A percentile compares a stretch with the other conserved stretches of the same genome.
Evolutionary conservation across 2,113 vertebrate species (phyloP).

Genomic region (Xiphias gladius): DNA sequence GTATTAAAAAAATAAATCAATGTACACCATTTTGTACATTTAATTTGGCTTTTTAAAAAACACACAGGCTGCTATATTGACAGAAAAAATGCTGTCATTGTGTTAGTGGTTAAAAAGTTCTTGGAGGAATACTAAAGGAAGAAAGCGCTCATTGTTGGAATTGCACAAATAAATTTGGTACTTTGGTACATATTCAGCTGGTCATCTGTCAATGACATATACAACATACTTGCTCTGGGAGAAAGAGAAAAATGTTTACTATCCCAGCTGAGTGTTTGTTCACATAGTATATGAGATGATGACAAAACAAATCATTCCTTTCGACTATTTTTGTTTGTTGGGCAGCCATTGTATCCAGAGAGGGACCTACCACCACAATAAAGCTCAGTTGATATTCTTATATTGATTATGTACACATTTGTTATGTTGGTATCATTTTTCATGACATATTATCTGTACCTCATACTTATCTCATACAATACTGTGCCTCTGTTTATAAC

Average conservation of each 20-base stretch:
- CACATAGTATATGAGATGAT: slow-evolving; percentile 45
- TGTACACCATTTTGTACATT: slow-evolving; percentile 3
- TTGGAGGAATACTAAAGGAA: neutral
- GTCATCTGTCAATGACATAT: slow-evolving; percentile 53
- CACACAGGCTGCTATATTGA: slow-evolving; percentile 34
- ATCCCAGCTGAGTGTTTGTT: slow-evolving; percentile 20
- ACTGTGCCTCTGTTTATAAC: slow-evolving; percentile 69
- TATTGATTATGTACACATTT: slow-evolving; percentile 39
- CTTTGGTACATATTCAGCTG: neutral
- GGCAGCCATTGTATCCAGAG: slow-evolving; percentile 35
- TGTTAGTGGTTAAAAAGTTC: neutral
- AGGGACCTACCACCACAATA: slow-evolving; percentile 36
- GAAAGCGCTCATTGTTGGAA: slow-evolving; percentile 12
- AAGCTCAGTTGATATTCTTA: slow-evolving; percentile 43
- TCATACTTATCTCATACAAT: slow-evolving; percentile 61
- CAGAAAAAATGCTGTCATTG: slow-evolving; percentile 26
- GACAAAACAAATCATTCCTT: slow-evolving; percentile 18
- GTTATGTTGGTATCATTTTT: slow-evolving; percentile 43
- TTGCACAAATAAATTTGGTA: slow-evolving; percentile 27
- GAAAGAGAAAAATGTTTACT: slow-evolving; percentile 8
- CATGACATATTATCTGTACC: slow-evolving; percentile 63
- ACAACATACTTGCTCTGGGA: slow-evolving; percentile 31
- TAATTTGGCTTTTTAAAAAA: neutral
- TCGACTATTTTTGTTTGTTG: slow-evolving; percentile 1
- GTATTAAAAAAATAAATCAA: slow-evolving; percentile 37